phyloP scores from a whole-genome alignment of 2,797 vertebrate genomes.

The Erethizon dorsatum region DNA sequence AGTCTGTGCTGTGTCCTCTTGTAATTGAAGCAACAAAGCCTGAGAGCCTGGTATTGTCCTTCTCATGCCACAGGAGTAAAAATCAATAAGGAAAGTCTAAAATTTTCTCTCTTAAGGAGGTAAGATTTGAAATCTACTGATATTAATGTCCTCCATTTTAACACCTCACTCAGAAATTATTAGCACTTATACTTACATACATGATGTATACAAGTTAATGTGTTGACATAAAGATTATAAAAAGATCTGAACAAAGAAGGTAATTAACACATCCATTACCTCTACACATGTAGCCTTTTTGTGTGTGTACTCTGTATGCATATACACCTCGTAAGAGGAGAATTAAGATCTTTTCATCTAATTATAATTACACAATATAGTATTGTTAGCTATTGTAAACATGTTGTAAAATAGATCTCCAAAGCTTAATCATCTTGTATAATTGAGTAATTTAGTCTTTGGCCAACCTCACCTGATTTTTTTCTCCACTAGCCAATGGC shows the following conservation, averaged over 20 bases:
- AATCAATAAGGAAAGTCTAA: not conserved
- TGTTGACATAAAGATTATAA: not conserved
- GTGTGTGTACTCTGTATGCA: not conserved
- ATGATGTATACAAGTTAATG: not conserved
- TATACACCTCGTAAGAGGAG: not conserved
- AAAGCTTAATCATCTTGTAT: not conserved
- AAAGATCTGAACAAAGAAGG: not conserved
- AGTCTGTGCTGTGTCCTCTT: not conserved
- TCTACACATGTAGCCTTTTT: not conserved
- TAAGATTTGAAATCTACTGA: not conserved
- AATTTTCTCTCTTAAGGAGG: not conserved
- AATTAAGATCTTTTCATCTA: not conserved
- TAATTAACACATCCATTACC: not conserved
- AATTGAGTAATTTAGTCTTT: not conserved
- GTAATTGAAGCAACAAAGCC: not conserved
- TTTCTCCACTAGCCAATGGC: rapidly evolving
- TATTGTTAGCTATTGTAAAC: not conserved
- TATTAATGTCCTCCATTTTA: not conserved
- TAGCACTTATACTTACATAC: not conserved
- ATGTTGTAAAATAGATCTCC: not conserved
- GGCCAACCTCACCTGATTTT: too few species aligned
- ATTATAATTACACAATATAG: not conserved
- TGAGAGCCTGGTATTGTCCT: not conserved
- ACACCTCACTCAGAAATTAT: not conserved
- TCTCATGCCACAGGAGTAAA: rapidly evolving